phyloP scores from a whole-genome alignment of 2,113 vertebrate species.

The Callopanchax toddi region DNA sequence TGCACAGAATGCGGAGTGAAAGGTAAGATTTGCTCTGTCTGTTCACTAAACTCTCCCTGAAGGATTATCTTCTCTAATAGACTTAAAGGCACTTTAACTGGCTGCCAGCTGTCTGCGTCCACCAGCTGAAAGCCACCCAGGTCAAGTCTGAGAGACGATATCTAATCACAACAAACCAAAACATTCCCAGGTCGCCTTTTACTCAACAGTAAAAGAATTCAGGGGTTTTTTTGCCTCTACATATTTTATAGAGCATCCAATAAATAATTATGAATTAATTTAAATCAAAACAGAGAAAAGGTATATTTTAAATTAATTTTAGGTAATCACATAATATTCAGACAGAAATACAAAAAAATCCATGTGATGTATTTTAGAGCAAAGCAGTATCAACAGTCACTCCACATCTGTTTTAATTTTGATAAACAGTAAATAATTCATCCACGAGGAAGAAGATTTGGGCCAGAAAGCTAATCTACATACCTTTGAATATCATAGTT shows the following conservation, averaged over 20 bases:
- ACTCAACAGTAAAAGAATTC: too few relatives aligned
- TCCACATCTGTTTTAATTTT: conserved; percentile 42
- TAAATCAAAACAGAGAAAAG: too few relatives aligned
- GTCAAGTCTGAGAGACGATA: conserved; percentile 53
- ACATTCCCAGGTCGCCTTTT: too few relatives aligned
- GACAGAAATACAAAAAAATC: too few relatives aligned
- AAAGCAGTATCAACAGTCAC: conserved; percentile 1
- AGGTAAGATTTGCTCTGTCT: conserved; percentile 48
- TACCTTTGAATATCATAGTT: conserved; percentile 21
- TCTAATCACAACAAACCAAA: conserved; percentile 44
- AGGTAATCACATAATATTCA: too few relatives aligned
- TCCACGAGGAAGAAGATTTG: conserved; percentile 25
- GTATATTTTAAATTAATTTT: too few relatives aligned
- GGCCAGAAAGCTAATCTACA: conserved; percentile 44
- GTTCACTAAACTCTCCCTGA: conserved; percentile 53
- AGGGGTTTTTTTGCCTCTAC: too few relatives aligned
- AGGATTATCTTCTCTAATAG: conserved; percentile 79
- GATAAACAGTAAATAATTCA: conserved; percentile 69
- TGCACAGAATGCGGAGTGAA: conserved; percentile 56
- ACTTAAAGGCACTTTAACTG: conserved; percentile 76
- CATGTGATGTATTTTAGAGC: conserved; percentile 12
- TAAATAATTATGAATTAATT: too few relatives aligned
- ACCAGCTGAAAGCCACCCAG: conserved; percentile 38
- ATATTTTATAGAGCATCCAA: too few relatives aligned
- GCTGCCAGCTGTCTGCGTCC: conserved; percentile 69